Percentiles rank a stretch among this genome's conserved stretches.
phyloP scores from a whole-genome alignment of 1,140 invertebrate species.

The Drosophila ogumai region DNA sequence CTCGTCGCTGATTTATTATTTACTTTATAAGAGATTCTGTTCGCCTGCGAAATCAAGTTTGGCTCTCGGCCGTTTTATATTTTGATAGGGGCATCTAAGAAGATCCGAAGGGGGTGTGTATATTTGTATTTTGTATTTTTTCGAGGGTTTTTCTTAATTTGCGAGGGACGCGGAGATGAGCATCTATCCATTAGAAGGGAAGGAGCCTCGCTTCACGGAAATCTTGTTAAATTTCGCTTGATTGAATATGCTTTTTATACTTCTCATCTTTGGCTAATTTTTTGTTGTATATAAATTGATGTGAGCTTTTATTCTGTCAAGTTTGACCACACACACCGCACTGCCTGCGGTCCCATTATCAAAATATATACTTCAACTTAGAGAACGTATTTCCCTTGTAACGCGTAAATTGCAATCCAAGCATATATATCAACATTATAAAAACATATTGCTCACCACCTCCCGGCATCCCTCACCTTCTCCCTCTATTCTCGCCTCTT shows the following conservation, averaged over 20 bases:
- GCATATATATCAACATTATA: conserved; percentile 64
- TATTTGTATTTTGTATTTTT: conserved; percentile 37
- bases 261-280: neutral
- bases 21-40: conserved; percentile 67
- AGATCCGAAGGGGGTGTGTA: conserved; percentile 20
- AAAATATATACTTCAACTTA: conserved; percentile 2
- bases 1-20: conserved; percentile 75
- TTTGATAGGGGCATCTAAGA: conserved; percentile 22
- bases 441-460: conserved; percentile 39
- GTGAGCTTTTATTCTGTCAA: conserved; percentile 23
- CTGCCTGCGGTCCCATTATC: neutral
- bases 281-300: neutral
- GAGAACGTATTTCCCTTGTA: conserved; percentile 37
- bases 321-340: conserved; percentile 46
- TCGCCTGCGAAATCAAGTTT: conserved; percentile 53
- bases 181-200: conserved; percentile 57
- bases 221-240: conserved; percentile 78
- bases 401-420: conserved; percentile 43
- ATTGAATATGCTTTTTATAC: conserved; percentile 69
- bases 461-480: neutral
- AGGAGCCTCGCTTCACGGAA: conserved; percentile 58
- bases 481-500: conserved; percentile 8
- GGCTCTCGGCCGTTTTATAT: conserved; percentile 13
- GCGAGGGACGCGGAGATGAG: conserved; percentile 2
- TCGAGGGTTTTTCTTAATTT: conserved; percentile 56